phyloP scores from a whole-genome alignment of 1,140 invertebrate genomes.

The Diuraphis noxia region DNA sequence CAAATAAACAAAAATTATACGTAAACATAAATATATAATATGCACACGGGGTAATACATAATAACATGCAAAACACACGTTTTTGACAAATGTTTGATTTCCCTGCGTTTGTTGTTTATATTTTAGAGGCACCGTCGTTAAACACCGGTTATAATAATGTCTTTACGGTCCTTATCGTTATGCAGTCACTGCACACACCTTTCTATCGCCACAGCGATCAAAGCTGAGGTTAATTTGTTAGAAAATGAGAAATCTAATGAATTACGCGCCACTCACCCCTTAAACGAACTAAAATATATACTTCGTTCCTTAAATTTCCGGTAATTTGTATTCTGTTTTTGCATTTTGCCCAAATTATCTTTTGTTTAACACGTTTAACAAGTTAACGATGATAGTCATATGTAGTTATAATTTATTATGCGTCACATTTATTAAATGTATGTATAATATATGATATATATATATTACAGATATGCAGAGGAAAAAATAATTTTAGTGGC shows the following conservation, averaged over 20 bases:
- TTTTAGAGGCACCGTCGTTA: slow-evolving; percentile 1
- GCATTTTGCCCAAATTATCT: neutral
- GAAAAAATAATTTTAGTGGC: neutral
- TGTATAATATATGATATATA: neutral
- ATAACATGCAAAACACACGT: slow-evolving; percentile 37
- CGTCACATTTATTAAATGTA: neutral
- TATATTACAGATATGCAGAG: neutral
- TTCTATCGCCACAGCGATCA: no score
- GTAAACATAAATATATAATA: neutral
- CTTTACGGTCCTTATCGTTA: neutral
- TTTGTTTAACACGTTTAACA: neutral
- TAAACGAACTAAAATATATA: neutral
- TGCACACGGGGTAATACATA: neutral
- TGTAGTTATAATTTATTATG: neutral
- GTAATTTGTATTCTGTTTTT: neutral
- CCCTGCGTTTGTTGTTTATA: slow-evolving; percentile 10
- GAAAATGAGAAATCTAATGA: slow-evolving; percentile 48
- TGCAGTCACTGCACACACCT: neutral
- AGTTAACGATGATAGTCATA: neutral
- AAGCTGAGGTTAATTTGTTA: slow-evolving; percentile 26
- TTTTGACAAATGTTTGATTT: slow-evolving; percentile 51
- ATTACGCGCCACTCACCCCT: neutral
- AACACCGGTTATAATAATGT: slow-evolving; percentile 6
- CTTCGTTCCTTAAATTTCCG: neutral
- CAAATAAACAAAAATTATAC: slow-evolving; percentile 1